Evolutionary conservation across 2,888 invertebrate genomes (phyloP).

Genomic region (Trisateles emortualis): DNA sequence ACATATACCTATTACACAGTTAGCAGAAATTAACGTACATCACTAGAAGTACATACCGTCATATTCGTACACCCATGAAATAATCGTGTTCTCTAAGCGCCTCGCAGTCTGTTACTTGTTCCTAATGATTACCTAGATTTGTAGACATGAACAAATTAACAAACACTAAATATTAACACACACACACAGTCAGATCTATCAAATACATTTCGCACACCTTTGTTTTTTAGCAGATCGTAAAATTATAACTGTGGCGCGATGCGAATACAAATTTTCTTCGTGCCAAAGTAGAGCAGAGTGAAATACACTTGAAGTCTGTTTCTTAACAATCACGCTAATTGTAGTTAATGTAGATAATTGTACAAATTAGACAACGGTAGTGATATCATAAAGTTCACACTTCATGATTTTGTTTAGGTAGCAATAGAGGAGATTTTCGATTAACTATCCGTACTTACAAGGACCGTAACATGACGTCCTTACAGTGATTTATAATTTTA

Average conservation of each 20-base stretch:
- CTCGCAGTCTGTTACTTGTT: slow-evolving; percentile 60
- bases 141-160: slow-evolving; percentile 37
- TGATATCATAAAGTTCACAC: slow-evolving; percentile 78
- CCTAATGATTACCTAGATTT: slow-evolving; percentile 43
- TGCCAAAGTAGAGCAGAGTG: slow-evolving; percentile 32
- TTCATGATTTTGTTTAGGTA: slow-evolving; percentile 55
- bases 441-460: too few species aligned
- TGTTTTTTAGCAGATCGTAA: slow-evolving; percentile 54
- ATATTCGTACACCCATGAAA: too few species aligned
- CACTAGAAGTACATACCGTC: too few species aligned
- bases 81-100: slow-evolving; percentile 53
- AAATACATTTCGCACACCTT: slow-evolving; percentile 35
- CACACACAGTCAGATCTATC: slow-evolving; percentile 21
- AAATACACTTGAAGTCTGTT: slow-evolving; percentile 44
- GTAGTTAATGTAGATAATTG: slow-evolving; percentile 69
- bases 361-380: slow-evolving; percentile 65
- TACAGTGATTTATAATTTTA: too few species aligned
- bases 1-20: not conserved
- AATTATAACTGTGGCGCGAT: slow-evolving; percentile 38
- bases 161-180: slow-evolving; percentile 31
- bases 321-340: slow-evolving; percentile 60
- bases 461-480: too few species aligned
- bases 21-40: too few species aligned
- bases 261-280: slow-evolving; percentile 37
- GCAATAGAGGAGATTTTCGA: slow-evolving; percentile 34